Evolutionary conservation across 2,797 vertebrate species (phyloP), one percentile per base, ranked within the genome.

Genomic region (Malacoraja senta): DNA sequence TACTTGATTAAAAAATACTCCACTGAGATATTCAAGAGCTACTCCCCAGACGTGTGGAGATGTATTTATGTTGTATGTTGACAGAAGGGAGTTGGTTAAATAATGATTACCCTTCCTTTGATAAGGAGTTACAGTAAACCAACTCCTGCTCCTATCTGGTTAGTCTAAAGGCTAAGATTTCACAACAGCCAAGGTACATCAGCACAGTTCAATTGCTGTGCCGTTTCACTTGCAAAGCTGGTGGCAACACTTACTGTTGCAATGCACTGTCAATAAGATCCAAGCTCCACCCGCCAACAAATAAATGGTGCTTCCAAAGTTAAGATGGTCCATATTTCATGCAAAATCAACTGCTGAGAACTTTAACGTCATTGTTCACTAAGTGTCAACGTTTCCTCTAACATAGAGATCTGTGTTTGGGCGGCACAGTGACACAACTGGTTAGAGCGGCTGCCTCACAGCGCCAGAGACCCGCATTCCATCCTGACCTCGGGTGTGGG

Each of bases 161-260:
- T 53, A 53, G 38, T 92, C 90, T 44, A 92, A 74, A 76, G 71
- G 90, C 68, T 76, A 92, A 92, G 38, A 92, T 76, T 92, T 74
- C 71, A 29, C 90, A 92, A 92, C 26, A 91, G 65, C 0, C 71
- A 35, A 61, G 1, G 19, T 58, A 10, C 12, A 58, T 92, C 24
- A 44, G 68, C 26, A 65, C n/a, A n/a, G 21, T 21, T 29, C 24
- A 44, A 76, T 58, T 53, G 26, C 7, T 44, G 38, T 29, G 38
- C 15, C 53, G 26, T 91, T 84, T 63, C 24, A 79, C 84, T 2
- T 4, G 21, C 24, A 53, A 76, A 53, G 10, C 32, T 21, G 21
- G 32, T 17, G 38, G 9, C 38, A 38, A 91, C 13, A 76, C 76
- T 58, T n/a, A 91, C 21, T 91, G 32, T 24, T 32, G 2, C 19